Evolutionary conservation across 2,113 vertebrate species (phyloP).

Genomic region (Labeo catla): DNA sequence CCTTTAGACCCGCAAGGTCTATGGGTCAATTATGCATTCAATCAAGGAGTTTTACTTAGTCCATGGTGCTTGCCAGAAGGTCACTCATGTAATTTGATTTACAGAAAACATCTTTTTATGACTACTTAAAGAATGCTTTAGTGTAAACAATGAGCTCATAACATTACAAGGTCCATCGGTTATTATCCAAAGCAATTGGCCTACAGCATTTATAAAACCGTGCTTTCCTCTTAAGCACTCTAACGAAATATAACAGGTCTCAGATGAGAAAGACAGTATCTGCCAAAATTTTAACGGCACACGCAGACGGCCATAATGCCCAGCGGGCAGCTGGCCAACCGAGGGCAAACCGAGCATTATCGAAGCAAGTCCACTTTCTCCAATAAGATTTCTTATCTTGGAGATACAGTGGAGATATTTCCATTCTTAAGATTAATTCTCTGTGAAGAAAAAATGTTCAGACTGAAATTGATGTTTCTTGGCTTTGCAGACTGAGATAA

Average conservation of each 20-base stretch:
- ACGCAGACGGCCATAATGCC: neutral
- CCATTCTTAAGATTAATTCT: neutral
- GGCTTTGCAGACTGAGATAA: slow-evolving; percentile 10
- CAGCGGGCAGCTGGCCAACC: slow-evolving; percentile 3
- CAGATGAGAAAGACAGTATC: neutral
- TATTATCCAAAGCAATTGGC: neutral
- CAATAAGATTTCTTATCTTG: neutral
- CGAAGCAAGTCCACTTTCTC: slow-evolving; percentile 4
- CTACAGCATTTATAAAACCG: neutral
- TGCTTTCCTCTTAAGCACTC: neutral
- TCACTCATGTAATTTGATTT: neutral
- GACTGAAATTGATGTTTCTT: neutral
- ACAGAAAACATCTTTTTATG: neutral
- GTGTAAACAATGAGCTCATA: neutral
- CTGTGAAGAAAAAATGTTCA: neutral
- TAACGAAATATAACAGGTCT: neutral
- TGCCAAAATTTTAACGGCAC: neutral
- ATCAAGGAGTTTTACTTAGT: neutral
- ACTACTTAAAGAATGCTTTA: neutral
- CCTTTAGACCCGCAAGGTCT: neutral
- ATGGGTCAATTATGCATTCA: neutral
- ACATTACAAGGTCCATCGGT: neutral
- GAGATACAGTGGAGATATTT: slow-evolving; percentile 1
- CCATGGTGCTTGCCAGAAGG: neutral
- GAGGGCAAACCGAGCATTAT: neutral